Evolutionary conservation across 1,140 invertebrate genomes (phyloP).

Genomic region (Temnothorax nylanderi): DNA sequence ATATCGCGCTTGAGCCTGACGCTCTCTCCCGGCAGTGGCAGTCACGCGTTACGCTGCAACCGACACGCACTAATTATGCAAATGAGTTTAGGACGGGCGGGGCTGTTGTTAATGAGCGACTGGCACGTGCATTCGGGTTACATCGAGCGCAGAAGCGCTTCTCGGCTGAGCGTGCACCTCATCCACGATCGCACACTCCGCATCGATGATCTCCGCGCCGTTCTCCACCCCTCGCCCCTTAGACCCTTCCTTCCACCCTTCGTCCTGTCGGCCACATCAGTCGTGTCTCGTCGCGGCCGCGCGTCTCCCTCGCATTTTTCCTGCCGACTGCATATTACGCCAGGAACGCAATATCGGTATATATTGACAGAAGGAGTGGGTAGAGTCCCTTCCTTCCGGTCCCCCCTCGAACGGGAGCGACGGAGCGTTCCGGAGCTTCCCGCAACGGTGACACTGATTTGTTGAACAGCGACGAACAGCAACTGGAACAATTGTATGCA

Average conservation of each 20-base stretch:
- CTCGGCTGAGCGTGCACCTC: background rate
- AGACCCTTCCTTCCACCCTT: background rate
- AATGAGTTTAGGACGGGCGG: constrained; percentile 76
- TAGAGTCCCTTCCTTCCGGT: constrained; percentile 8
- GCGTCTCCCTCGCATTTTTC: constrained; percentile 20
- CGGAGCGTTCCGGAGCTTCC: constrained; percentile 19
- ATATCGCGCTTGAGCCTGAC: constrained; percentile 66
- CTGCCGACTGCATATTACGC: constrained; percentile 33
- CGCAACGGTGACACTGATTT: background rate
- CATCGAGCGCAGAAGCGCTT: constrained; percentile 68
- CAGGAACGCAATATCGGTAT: constrained; percentile 15
- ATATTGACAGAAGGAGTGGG: constrained; percentile 41
- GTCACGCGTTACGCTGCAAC: constrained; percentile 69
- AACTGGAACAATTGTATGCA: background rate
- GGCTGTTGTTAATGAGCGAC: constrained; percentile 75
- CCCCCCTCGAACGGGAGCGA: background rate
- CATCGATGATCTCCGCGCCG: too few species aligned
- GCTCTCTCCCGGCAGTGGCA: constrained; percentile 49
- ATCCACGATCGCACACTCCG: background rate
- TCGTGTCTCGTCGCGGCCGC: background rate
- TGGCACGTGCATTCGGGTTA: constrained; percentile 70
- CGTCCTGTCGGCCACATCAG: background rate
- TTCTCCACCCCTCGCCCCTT: background rate
- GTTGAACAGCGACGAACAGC: too few species aligned
- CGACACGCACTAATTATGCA: constrained; percentile 78